Conservation (phyloP, 2,888 invertebrate genomes). For the Drosophila koepferae region DNA sequence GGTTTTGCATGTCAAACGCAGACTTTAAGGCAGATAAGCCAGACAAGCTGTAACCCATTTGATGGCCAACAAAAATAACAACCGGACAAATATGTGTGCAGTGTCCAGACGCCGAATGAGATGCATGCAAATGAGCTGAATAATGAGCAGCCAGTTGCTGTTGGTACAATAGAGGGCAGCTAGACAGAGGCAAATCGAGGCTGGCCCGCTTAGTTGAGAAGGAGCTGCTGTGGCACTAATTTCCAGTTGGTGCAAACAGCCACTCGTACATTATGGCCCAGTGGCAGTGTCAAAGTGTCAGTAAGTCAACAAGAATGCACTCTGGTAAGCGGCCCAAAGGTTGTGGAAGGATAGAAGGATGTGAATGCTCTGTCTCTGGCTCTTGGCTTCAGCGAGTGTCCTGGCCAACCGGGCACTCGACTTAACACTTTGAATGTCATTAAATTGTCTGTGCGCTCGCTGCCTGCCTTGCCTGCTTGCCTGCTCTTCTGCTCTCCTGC, state of each 20-base stretch:
- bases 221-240: slow-evolving; percentile 68
- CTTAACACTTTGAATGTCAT: slow-evolving; percentile 81
- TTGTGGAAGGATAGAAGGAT: slow-evolving; percentile 24
- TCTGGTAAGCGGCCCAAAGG: slow-evolving; percentile 63
- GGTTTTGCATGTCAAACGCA: slow-evolving; percentile 43
- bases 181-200: slow-evolving; percentile 2
- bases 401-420: slow-evolving; percentile 55
- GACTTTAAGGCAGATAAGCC: slow-evolving; percentile 32
- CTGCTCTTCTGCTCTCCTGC: neutral
- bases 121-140: slow-evolving; percentile 80
- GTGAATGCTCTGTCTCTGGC: slow-evolving; percentile 6
- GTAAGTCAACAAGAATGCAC: slow-evolving; percentile 80
- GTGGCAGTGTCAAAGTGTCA: slow-evolving; percentile 70
- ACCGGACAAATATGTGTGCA: slow-evolving; percentile 44
- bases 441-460: slow-evolving; percentile 56
- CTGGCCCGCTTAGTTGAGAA: neutral
- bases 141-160: slow-evolving; percentile 65
- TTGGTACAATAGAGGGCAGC: slow-evolving; percentile 20
- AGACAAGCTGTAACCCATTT: slow-evolving; percentile 38
- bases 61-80: slow-evolving; percentile 36
- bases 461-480: neutral
- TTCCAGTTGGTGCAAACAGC: slow-evolving; percentile 51
- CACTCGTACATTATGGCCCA: slow-evolving; percentile 43
- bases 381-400: slow-evolving; percentile 24
- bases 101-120: slow-evolving; percentile 38